Conservation (phyloP, 2,113 vertebrate genomes). For the Thamnaconus septentrionalis region DNA sequence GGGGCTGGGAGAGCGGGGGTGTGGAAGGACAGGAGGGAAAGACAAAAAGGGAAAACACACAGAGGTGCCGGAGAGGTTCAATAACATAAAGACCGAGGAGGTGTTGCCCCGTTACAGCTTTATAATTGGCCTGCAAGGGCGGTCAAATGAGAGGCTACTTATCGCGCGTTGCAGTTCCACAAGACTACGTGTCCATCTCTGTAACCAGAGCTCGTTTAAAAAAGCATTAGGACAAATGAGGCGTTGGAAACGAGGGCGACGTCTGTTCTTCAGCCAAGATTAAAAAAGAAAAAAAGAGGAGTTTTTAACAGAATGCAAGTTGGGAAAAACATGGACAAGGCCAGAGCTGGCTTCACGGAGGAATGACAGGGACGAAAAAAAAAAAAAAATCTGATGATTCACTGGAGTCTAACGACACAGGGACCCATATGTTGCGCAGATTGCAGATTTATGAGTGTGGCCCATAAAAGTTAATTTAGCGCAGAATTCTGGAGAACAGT, state of each 20-base stretch:
- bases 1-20: conserved; percentile 29
- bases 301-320: background rate
- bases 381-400: background rate
- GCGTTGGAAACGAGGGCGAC: conserved; percentile 50
- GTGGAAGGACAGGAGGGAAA: conserved; percentile 44
- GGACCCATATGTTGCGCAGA: background rate
- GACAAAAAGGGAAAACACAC: conserved; percentile 58
- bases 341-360: too few species aligned
- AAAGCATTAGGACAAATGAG: conserved; percentile 65
- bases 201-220: conserved; percentile 53
- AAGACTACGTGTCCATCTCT: conserved; percentile 63
- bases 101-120: conserved; percentile 68
- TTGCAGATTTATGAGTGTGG: background rate
- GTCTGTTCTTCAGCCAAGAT: conserved; percentile 41
- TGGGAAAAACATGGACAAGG: too few species aligned
- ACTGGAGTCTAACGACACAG: conserved; percentile 27
- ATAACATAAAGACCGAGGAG: conserved; percentile 63
- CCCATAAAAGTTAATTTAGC: background rate
- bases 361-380: too few species aligned
- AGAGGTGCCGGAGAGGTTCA: conserved; percentile 52
- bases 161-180: conserved; percentile 61
- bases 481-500: too few species aligned
- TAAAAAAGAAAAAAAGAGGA: conserved; percentile 14
- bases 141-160: conserved; percentile 70
- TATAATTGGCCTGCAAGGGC: conserved; percentile 73